Base-by-base conservation (phyloP, 2,797 vertebrate genomes). In the Rhadinocentrus ornatus region DNA sequence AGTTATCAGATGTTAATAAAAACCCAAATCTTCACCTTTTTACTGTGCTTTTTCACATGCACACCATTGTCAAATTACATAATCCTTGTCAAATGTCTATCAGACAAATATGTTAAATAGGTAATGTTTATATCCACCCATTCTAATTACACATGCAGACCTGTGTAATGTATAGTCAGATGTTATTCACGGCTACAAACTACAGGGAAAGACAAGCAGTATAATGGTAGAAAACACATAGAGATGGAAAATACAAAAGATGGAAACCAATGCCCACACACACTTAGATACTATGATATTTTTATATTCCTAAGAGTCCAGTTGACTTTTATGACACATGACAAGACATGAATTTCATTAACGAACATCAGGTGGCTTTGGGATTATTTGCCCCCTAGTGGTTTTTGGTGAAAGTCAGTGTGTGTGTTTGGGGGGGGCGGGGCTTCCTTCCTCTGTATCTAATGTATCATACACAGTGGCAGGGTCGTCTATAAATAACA, bases 401-500 rank as follows among this genome's bases (percentile, higher is more conserved):
- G 62, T 8, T 53, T 16, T 62, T 54, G 63, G 26, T 64, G 55
- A 71, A 60, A 70, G 52, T 56, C 54, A 65, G 63, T 48, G n/a
- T 77, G 18, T 63, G 60, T 59, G 29, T 68, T 56, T 69, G 65
- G n/a, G n/a, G n/a, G n/a, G n/a, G n/a, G 31, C 77, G 69, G 60
- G 59, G 34, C 55, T 46, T 35, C 52, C 59, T 65, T 83, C 81
- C 83, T 67, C 50, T 78, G 75, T 81, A 85, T 86, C 79, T 86
- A 80, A 84, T 89, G 75, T 84, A 85, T 90, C 84, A 78, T 83
- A 86, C 79, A 62, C 73, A 11, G 61, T 70, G 72, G 75, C 56
- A 69, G 85, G 85, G 87, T 91, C 80, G 16, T 88, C 86, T 92
- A 93, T 93, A 90, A 92, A 93, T 93, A 92, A 90, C 84, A 80